Conservation (phyloP, 2,113 vertebrate species). For the Nothobranchius kuhntae region DNA sequence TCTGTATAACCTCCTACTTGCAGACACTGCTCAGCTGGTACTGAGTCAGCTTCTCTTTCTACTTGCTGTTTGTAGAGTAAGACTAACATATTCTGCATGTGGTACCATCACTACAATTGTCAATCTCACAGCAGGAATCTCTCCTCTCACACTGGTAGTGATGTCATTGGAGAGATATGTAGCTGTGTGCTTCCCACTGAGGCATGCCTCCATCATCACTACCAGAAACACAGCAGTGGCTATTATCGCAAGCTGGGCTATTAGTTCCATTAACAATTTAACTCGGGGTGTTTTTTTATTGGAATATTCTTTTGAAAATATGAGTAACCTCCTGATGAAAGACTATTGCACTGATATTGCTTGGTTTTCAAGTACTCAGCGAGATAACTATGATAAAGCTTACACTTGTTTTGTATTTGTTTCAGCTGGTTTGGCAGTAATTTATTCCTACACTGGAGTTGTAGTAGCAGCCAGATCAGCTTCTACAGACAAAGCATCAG, state of each 20-base stretch:
- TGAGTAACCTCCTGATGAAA: constrained; percentile 21
- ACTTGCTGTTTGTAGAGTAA: background rate
- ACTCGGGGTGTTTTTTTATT: constrained; percentile 28
- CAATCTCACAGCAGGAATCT: background rate
- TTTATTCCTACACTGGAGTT: too few species aligned
- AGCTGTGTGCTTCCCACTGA: constrained; percentile 36
- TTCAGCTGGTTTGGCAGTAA: too few species aligned
- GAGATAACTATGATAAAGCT: too few species aligned
- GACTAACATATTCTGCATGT: constrained; percentile 30
- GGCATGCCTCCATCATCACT: constrained; percentile 56
- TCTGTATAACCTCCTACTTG: background rate
- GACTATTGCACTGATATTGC: constrained; percentile 15
- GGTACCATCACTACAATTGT: constrained; percentile 1
- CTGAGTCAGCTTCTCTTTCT: constrained; percentile 39
- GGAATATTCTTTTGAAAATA: background rate
- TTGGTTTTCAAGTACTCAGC: background rate
- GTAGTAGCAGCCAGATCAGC: too few species aligned
- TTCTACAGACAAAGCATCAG: too few species aligned
- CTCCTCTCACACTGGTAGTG: too few species aligned
- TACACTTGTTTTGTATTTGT: too few species aligned
- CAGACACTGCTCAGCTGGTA: constrained; percentile 47
- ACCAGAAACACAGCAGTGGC: constrained; percentile 50
- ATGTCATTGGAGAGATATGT: too few species aligned
- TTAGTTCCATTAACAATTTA: constrained; percentile 32
- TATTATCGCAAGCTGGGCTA: constrained; percentile 44